Evolutionary conservation across 2,888 invertebrate genomes (phyloP), one percentile per base, ranked within the genome.

Genomic region (Apocheima hispidaria): DNA sequence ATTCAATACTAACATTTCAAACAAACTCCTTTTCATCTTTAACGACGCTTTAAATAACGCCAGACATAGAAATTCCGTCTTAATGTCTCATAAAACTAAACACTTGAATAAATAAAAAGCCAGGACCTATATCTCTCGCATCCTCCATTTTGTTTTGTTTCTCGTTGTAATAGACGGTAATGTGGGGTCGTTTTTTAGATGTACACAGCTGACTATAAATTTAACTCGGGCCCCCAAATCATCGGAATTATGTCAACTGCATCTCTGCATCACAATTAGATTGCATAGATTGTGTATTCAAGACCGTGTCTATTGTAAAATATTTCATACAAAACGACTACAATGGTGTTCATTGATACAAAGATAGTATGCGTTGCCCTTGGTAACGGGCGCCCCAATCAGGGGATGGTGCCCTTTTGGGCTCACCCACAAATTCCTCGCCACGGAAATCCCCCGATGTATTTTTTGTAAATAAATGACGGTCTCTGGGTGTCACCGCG

Each of bases 391-490:
- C 76, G 75, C 75, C 81, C 79, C 75, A 75, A 72, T 75, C 71
- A 70, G 73, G 84, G 87, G 88, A 86, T 82, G 80, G 79, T 71
- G 74, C 79, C 83, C 78, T 78, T 79, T 78, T 73, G 68, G 69
- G 66, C 73, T 86, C 83, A 83, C 86, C 83, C 86, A 87, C 86
- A 78, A 84, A 87, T 86, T 82, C 82, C 75, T 75, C 81, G 63
- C 77, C 69, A 68, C 67, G 90, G 90, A 88, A 90, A 85, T 90
- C 82, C 90, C 91, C 88, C 82, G 77, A 79, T 82, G 82, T 71
- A 84, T 65, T 74, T 36, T 87, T 80, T 73, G 16, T 30, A 20
- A 18, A 53, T 73, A 65, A 68, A 71, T 64, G 67, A 73, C 71
- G 21, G 57, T 50, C 48, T 36, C 48, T 28, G 70, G 62, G 68